These are phyloP conservation scores for Anastrepha obliqua DNA, from an alignment of 1,140 invertebrate genomes.

Conservation along the genomic window DNA sequence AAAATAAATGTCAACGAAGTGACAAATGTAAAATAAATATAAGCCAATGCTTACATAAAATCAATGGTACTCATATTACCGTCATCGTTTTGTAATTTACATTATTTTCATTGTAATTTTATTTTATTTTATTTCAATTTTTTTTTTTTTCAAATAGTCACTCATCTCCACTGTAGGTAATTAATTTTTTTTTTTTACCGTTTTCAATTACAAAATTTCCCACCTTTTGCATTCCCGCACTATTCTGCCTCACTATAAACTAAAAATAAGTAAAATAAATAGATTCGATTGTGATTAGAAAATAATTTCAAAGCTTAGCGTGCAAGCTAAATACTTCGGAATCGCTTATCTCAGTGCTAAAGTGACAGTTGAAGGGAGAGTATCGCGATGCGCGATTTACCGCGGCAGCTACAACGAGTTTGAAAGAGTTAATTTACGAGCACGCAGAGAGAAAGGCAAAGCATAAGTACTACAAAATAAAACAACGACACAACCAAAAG, in stretches of 20 bases:
- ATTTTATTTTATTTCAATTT: too few species aligned
- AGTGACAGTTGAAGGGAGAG: constrained; percentile 13
- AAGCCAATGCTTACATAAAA: too few species aligned
- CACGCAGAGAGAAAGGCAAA: too few species aligned
- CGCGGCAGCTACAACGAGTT: background rate
- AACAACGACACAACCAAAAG: background rate
- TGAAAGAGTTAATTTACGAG: too few species aligned
- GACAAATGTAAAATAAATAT: too few species aligned
- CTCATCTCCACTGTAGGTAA: too few species aligned
- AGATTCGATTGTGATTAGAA: background rate
- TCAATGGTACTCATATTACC: too few species aligned
- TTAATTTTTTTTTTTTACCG: too few species aligned
- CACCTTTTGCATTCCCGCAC: background rate
- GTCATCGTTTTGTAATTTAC: too few species aligned
- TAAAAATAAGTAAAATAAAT: constrained; percentile 7
- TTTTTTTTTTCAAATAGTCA: too few species aligned
- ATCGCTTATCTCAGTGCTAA: background rate
- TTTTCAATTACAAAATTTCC: background rate
- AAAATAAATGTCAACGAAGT: too few species aligned
- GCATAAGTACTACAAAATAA: background rate
- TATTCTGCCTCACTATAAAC: background rate
- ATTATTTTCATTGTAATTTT: too few species aligned
- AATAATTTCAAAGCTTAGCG: background rate
- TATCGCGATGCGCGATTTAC: background rate
- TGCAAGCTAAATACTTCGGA: background rate